A percentile compares a stretch with the other conserved stretches of the same genome.
Evolutionary conservation across 1,140 invertebrate species (phyloP).

Genomic region (Drosophila sucinea): DNA sequence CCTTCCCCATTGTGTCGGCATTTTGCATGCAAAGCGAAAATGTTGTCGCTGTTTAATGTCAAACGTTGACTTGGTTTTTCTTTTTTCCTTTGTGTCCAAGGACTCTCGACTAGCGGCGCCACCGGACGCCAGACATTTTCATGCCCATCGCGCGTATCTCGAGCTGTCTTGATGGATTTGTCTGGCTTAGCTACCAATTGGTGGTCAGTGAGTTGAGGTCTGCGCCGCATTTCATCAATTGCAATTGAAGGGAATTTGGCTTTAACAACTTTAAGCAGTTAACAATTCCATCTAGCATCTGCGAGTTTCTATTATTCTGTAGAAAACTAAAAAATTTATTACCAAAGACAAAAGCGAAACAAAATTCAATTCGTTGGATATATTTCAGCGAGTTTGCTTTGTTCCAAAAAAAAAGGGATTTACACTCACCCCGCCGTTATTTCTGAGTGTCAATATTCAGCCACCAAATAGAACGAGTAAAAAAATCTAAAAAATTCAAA

Average conservation of each 20-base stretch:
- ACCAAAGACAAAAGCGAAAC: slow-evolving; percentile 14
- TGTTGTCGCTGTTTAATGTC: slow-evolving; percentile 79
- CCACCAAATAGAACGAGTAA: slow-evolving; percentile 13
- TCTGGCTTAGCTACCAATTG: slow-evolving; percentile 57
- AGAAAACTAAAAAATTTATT: slow-evolving; percentile 14
- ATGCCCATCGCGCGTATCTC: slow-evolving; percentile 47
- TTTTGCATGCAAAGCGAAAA: slow-evolving; percentile 75
- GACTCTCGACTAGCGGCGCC: background rate
- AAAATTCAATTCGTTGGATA: background rate
- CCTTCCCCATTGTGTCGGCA: slow-evolving; percentile 62
- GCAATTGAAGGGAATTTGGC: background rate
- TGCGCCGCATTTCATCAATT: background rate
- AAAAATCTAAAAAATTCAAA: slow-evolving; percentile 2
- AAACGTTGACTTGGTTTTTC: slow-evolving; percentile 55
- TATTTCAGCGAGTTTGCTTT: slow-evolving; percentile 2
- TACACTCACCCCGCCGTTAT: slow-evolving; percentile 6
- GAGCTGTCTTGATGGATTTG: slow-evolving; percentile 70
- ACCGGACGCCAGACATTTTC: slow-evolving; percentile 56
- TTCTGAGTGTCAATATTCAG: slow-evolving; percentile 22
- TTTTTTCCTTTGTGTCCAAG: slow-evolving; percentile 11
- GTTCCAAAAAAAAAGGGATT: background rate
- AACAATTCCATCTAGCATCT: slow-evolving; percentile 12
- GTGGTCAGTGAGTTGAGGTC: slow-evolving; percentile 27
- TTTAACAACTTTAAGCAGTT: slow-evolving; percentile 4
- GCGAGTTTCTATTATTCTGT: background rate